Percentiles rank a stretch among this genome's conserved stretches.
phyloP scores from a whole-genome alignment of 1,140 invertebrate species.

The Papilio dardanus region DNA sequence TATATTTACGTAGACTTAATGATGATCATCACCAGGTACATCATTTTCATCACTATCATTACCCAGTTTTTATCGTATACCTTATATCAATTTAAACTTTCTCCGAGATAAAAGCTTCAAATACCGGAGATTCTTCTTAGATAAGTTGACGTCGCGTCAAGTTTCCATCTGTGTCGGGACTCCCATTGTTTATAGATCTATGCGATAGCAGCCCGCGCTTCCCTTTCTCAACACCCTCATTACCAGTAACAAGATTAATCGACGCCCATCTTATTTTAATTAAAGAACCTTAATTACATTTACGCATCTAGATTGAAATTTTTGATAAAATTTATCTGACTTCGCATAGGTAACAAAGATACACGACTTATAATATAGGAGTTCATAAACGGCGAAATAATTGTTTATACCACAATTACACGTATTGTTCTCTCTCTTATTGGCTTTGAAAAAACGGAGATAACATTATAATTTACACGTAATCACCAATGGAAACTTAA shows the following conservation, averaged over 20 bases:
- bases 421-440: too few species aligned
- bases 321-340: not conserved
- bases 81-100: too few species aligned
- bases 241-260: not conserved
- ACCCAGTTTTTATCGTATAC: too few species aligned
- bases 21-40: too few species aligned
- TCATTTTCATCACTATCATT: not conserved
- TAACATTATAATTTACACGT: not conserved
- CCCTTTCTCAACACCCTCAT: not conserved
- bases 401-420: too few species aligned
- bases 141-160: not conserved
- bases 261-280: conserved; percentile 10
- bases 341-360: not conserved
- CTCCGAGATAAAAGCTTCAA: not conserved
- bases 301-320: not conserved
- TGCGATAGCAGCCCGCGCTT: not conserved
- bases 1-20: too few species aligned
- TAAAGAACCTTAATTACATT: not conserved
- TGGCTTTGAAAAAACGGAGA: not conserved
- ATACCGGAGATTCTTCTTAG: not conserved
- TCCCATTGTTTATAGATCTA: not conserved
- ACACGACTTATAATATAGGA: too few species aligned
- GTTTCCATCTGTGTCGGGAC: not conserved
- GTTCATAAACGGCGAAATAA: too few species aligned
- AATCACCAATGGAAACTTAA: not conserved